A percentile compares a stretch with the other conserved stretches of the same genome.
Evolutionary conservation across 2,888 invertebrate genomes (phyloP).

Genomic region (Pyrochroa serraticornis): DNA sequence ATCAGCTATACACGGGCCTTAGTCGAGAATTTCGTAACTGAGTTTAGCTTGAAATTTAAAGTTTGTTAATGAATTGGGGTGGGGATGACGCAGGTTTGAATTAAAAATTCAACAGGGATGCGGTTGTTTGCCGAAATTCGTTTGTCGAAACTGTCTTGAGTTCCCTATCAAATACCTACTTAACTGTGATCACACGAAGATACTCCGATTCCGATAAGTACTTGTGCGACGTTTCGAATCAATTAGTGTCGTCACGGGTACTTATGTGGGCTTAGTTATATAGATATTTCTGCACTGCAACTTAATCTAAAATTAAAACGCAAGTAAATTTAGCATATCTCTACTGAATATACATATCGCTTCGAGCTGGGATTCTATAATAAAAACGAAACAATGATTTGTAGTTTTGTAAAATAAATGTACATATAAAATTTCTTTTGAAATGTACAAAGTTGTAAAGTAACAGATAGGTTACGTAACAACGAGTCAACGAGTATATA

Average conservation of each 20-base stretch:
- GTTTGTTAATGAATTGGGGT: no score
- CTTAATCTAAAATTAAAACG: conserved; percentile 21
- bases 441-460: conserved; percentile 52
- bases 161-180: conserved; percentile 44
- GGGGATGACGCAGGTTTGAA: no score
- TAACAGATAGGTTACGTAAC: conserved; percentile 47
- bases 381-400: conserved; percentile 28
- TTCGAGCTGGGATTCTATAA: conserved; percentile 57
- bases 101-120: no score
- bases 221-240: conserved; percentile 30
- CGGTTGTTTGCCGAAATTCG: no score
- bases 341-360: conserved; percentile 58
- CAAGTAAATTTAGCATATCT: conserved; percentile 50
- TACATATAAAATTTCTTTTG: conserved; percentile 35
- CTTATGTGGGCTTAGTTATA: conserved; percentile 21
- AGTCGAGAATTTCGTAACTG: no score
- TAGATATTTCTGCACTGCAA: conserved; percentile 29
- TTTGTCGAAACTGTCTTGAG: neutral
- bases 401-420: conserved; percentile 48
- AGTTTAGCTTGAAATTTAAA: no score
- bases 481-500: conserved; percentile 47
- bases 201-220: conserved; percentile 33
- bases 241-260: conserved; percentile 7
- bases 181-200: conserved; percentile 52
- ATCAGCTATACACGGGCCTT: no score